These are phyloP conservation scores for Bactericera cockerelli DNA, from an alignment of 1,140 invertebrate species.

Conservation along the genomic window DNA sequence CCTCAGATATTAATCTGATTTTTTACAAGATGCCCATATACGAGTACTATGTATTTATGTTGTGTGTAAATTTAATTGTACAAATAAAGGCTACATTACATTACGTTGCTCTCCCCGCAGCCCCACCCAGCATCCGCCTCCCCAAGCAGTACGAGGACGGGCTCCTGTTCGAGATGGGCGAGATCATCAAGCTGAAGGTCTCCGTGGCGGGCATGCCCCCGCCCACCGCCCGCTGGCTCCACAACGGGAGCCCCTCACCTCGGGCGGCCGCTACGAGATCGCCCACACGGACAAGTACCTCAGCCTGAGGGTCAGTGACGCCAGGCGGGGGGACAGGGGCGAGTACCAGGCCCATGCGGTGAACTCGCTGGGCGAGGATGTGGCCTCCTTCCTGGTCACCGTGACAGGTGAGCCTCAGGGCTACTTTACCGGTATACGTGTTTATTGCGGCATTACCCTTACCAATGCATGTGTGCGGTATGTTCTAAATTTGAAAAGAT, in stretches of 20 bases:
- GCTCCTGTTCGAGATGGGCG: conserved; percentile 71
- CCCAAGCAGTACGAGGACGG: conserved; percentile 74
- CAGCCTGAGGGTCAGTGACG: conserved; percentile 52
- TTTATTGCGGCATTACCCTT: no score
- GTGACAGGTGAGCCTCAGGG: conserved; percentile 68
- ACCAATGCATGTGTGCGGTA: no score
- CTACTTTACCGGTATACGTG: no score
- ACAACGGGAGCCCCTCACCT: conserved; percentile 55
- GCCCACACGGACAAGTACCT: conserved; percentile 50
- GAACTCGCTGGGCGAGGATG: conserved; percentile 68
- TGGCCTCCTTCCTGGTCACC: conserved; percentile 63
- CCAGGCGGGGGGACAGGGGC: conserved; percentile 57
- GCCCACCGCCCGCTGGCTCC: conserved; percentile 68
- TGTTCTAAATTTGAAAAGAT: no score
- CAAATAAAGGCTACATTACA: no score
- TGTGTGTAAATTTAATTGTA: no score
- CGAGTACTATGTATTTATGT: no score
- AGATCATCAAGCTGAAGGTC: conserved; percentile 73
- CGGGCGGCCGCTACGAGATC: conserved; percentile 47
- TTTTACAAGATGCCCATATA: no score
- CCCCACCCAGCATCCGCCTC: conserved; percentile 58
- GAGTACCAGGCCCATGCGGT: conserved; percentile 67
- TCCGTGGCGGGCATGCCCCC: conserved; percentile 74
- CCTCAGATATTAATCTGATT: no score
- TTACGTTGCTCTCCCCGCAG: no score